phyloP scores from a whole-genome alignment of 1,140 invertebrate species.

The Ips nitidus region DNA sequence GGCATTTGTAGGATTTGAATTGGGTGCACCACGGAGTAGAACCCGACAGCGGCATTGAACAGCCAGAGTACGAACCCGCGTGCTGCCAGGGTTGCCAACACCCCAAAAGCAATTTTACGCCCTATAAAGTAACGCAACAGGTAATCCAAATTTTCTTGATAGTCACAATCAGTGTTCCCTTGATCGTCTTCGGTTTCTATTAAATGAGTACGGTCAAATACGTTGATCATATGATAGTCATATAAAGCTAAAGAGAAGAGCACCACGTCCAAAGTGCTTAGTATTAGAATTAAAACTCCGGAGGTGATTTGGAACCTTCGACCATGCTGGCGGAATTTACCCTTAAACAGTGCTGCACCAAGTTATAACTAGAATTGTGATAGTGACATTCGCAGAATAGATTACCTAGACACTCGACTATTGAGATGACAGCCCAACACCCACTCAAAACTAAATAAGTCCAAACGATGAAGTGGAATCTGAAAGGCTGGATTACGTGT shows the following conservation, averaged over 20 bases:
- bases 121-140: slow-evolving; percentile 5
- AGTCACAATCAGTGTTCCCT: neutral
- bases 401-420: slow-evolving; percentile 4
- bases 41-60: slow-evolving; percentile 2
- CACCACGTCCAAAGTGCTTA: neutral
- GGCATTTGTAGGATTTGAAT: slow-evolving; percentile 1
- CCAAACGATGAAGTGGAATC: slow-evolving; percentile 3
- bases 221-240: neutral
- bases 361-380: neutral
- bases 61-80: slow-evolving; percentile 10
- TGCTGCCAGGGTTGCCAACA: neutral
- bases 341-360: neutral
- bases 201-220: neutral
- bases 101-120: slow-evolving; percentile 5
- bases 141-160: neutral
- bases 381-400: neutral
- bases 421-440: neutral
- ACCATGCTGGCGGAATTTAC: neutral
- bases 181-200: neutral
- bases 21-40: neutral
- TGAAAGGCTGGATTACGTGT: neutral
- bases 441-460: neutral
- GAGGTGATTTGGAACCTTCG: neutral
- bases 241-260: neutral
- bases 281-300: neutral